phyloP scores from a whole-genome alignment of 2,113 vertebrate species.

The Anoplopoma fimbria region DNA sequence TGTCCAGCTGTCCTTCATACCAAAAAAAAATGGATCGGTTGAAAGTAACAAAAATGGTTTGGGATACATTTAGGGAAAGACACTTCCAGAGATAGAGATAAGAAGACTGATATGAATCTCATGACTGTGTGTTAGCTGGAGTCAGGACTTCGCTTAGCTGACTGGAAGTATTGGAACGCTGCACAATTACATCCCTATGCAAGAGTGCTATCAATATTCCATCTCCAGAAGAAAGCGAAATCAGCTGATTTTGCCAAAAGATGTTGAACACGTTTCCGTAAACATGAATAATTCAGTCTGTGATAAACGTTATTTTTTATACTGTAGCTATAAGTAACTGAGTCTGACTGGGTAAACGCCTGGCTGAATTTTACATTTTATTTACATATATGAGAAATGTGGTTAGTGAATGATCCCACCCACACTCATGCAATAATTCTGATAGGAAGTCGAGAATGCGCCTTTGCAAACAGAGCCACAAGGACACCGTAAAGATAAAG shows the following conservation, averaged over 20 bases:
- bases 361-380: neutral
- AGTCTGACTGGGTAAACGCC: neutral
- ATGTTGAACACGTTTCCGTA: neutral
- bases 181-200: no score
- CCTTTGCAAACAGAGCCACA: slow-evolving; percentile 24
- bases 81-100: neutral
- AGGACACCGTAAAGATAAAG: slow-evolving; percentile 19
- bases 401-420: slow-evolving; percentile 26
- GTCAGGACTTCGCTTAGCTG: neutral
- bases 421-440: slow-evolving; percentile 39
- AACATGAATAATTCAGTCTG: neutral
- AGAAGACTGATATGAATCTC: neutral
- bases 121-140: neutral
- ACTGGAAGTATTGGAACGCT: neutral
- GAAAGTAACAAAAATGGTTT: neutral
- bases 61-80: neutral
- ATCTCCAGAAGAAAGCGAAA: neutral
- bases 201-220: neutral
- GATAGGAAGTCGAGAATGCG: slow-evolving; percentile 16
- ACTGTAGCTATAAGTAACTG: neutral
- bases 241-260: neutral
- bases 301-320: neutral
- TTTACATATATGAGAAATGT: slow-evolving; percentile 18
- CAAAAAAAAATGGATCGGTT: neutral
- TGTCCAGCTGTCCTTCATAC: neutral